Evolutionary conservation across 2,888 invertebrate genomes (phyloP).

Genomic region (Seira musarum): DNA sequence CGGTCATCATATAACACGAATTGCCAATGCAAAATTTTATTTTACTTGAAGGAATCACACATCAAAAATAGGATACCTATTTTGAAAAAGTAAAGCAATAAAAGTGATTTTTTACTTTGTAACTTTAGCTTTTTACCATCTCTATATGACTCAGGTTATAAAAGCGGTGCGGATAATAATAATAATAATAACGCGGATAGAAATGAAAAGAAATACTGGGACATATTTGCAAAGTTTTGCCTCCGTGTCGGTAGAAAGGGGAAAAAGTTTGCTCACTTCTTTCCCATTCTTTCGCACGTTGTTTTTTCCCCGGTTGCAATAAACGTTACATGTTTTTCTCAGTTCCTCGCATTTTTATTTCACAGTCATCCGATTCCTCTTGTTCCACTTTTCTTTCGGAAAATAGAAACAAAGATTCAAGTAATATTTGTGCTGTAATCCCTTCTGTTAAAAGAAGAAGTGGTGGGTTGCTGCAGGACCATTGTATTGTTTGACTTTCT

Average conservation of each 20-base stretch:
- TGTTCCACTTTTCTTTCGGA: not conserved
- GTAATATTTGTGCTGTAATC: not conserved
- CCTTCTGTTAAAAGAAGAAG: not conserved
- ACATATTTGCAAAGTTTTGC: conserved; percentile 36
- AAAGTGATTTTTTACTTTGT: conserved; percentile 2
- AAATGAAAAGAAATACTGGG: not conserved
- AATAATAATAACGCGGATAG: not conserved
- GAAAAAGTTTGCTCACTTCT: conserved; percentile 20
- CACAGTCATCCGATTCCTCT: conserved; percentile 2
- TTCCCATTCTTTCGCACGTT: conserved; percentile 29
- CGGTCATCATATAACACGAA: too few species aligned
- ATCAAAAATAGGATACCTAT: too few species aligned
- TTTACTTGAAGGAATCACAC: too few species aligned
- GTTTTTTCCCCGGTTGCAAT: conserved; percentile 16
- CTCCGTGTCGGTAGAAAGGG: conserved; percentile 15
- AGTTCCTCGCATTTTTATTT: conserved; percentile 9
- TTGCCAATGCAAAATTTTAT: too few species aligned
- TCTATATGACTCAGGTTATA: not conserved
- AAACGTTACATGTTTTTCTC: conserved; percentile 35
- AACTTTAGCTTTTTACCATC: not conserved
- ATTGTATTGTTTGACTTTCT: not conserved
- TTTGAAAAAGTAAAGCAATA: not conserved
- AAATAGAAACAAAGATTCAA: conserved; percentile 5
- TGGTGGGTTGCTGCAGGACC: not conserved
- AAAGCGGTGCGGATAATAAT: not conserved